Base-by-base conservation (phyloP, 2,888 invertebrate genomes). In the Aricia artaxerxes region DNA sequence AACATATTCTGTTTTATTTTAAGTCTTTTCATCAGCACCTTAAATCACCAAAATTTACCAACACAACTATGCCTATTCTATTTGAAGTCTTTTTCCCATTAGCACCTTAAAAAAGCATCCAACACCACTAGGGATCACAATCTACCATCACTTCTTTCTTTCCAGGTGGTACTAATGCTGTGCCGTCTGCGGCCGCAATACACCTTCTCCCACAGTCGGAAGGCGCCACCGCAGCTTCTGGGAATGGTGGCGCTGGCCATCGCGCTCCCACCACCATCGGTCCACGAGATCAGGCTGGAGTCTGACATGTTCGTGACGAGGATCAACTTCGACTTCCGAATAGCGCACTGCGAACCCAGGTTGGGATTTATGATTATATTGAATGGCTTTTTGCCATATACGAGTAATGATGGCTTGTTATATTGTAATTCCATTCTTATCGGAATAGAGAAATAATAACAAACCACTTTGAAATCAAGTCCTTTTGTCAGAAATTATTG, bases 271-370 rank as follows among this genome's bases (percentile, higher is more conserved):
- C 99, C 99, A 13, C 99, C 99, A 13, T 99, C 98, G 83, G 98
- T 99, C 83, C 99, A 99, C 89, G 99, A 99, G 95, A 98, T 99
- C 85, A 96, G 99, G 85, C 95, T 99, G 85, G 99, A 99, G 91
- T 96, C 97, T 79, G 98, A 98, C 89, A 98, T 98, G 98, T 99
- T 99, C 92, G 99, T 99, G 86, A 99, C 98, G 81, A 96, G 99
- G 88, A 97, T 99, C 87, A 98, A 97, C 90, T 98, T 99, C 87
- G 98, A 99, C 93, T 98, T 99, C 94, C 97, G 98, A 94, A 97
- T 99, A 95, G 98, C 98, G 82, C 99, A 99, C 91, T 99, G 99
- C 90, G 99, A 99, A 91, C 99, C 99, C 88, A 97, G 97, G 98
- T 98, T 88, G 69, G 80, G 79, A 76, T 64, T 78, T 5, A 77